Percentiles rank a stretch among this genome's conserved stretches.
Evolutionary conservation across 2,797 vertebrate genomes (phyloP).

Genomic region (Amblyraja radiata): DNA sequence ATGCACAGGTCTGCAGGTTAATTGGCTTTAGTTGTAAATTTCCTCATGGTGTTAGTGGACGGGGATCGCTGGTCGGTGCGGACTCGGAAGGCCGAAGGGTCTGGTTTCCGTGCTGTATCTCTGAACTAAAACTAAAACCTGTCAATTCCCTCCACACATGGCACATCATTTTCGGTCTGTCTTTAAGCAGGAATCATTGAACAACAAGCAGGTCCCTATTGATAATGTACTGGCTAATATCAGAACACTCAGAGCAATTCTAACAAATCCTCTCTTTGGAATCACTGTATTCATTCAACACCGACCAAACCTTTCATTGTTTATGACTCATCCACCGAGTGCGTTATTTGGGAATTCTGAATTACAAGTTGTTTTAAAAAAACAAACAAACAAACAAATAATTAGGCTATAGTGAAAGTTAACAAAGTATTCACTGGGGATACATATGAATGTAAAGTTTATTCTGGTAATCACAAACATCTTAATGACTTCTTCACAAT

Average conservation of each 20-base stretch:
- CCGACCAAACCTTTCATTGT: neutral
- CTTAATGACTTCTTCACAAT: slow-evolving; percentile 5
- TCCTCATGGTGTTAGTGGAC: no score
- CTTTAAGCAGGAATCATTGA: neutral
- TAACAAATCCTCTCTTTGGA: neutral
- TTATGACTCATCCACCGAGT: neutral
- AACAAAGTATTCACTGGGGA: neutral
- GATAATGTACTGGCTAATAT: neutral
- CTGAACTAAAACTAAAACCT: no score
- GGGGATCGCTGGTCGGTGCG: no score
- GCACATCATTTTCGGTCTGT: no score
- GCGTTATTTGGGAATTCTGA: neutral
- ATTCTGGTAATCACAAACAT: slow-evolving; percentile 14
- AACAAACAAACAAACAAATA: neutral
- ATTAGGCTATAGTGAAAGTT: neutral
- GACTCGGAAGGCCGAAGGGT: no score
- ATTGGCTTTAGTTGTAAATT: no score
- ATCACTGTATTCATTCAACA: neutral
- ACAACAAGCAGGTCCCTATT: neutral
- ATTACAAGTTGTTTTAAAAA: neutral
- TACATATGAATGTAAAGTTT: neutral
- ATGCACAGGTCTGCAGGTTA: no score
- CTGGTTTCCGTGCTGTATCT: no score
- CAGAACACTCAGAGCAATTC: neutral
- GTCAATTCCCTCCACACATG: no score